These are phyloP conservation scores for Lipophrys pholis DNA, from an alignment of 2,113 vertebrate genomes.

Conservation along the genomic window DNA sequence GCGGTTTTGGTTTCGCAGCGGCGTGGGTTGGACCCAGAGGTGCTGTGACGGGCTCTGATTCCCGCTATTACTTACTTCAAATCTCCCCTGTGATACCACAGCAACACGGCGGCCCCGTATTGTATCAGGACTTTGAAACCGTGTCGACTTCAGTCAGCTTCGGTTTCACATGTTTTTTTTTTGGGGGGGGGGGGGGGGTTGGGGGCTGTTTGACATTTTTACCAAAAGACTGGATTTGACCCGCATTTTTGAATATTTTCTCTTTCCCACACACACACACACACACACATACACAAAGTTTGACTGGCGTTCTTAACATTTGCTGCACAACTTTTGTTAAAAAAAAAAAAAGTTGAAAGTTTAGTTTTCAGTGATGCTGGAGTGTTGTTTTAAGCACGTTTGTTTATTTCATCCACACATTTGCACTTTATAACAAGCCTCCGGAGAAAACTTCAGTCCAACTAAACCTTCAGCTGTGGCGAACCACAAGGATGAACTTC, in stretches of 20 bases:
- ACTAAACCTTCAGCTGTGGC: too few relatives aligned
- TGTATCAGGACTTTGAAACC: conserved; percentile 60
- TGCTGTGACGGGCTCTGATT: conserved; percentile 57
- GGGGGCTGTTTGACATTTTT: conserved; percentile 55
- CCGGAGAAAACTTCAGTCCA: too few relatives aligned
- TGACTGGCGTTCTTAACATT: neutral
- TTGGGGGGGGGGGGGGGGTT: too few relatives aligned
- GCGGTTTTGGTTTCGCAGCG: conserved; percentile 74
- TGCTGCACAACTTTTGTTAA: too few relatives aligned
- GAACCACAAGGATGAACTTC: too few relatives aligned
- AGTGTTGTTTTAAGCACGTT: too few relatives aligned
- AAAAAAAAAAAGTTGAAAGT: too few relatives aligned
- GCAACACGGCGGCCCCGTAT: conserved; percentile 65
- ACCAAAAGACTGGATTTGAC: conserved; percentile 19
- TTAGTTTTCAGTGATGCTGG: too few relatives aligned
- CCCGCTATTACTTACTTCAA: conserved; percentile 69
- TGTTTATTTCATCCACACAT: too few relatives aligned
- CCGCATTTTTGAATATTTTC: neutral
- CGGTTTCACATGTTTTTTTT: conserved; percentile 38
- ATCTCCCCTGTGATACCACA: conserved; percentile 72
- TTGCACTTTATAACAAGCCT: too few relatives aligned
- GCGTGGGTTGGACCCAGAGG: conserved; percentile 68
- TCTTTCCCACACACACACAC: too few relatives aligned
- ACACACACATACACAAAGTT: too few relatives aligned
- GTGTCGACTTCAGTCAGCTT: conserved; percentile 24